Conservation (phyloP, 2,888 invertebrate genomes). For the Drosophila multiciliata region DNA sequence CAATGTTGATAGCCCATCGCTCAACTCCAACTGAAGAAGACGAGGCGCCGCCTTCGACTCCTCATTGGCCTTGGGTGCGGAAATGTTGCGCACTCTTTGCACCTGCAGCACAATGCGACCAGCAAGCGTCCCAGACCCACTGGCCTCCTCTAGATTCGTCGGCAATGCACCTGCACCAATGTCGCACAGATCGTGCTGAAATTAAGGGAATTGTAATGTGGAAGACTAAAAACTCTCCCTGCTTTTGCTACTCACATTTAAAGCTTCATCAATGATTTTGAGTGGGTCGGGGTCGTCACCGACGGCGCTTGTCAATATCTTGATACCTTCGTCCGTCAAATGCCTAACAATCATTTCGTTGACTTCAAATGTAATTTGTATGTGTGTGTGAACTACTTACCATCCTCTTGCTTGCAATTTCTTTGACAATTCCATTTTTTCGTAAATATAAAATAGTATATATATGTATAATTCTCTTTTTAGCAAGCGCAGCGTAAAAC, state of each 20-base stretch:
- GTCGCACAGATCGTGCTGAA: constrained; percentile 89
- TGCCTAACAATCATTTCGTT: constrained; percentile 85
- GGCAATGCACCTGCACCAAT: constrained; percentile 91
- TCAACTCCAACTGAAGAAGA: constrained; percentile 92
- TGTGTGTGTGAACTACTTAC: constrained; percentile 84
- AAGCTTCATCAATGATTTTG: constrained; percentile 88
- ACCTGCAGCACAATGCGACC: constrained; percentile 93
- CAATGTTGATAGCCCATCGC: constrained; percentile 92
- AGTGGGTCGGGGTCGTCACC: constrained; percentile 86
- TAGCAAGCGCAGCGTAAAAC: constrained; percentile 46
- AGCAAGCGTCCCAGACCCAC: constrained; percentile 77
- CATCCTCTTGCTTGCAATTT: constrained; percentile 89
- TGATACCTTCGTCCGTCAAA: constrained; percentile 90
- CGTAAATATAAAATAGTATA: constrained; percentile 33
- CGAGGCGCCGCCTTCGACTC: constrained; percentile 93
- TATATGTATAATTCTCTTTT: constrained; percentile 33
- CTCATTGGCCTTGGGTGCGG: constrained; percentile 96
- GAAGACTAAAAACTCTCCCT: not conserved
- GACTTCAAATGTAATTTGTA: not conserved
- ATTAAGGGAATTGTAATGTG: constrained; percentile 1
- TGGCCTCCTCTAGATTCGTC: constrained; percentile 86
- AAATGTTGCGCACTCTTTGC: constrained; percentile 93
- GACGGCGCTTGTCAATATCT: constrained; percentile 87
- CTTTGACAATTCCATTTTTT: constrained; percentile 87
- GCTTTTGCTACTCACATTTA: constrained; percentile 88